These are phyloP conservation scores for Zoanthus solanderi DNA, from an alignment of 92 coral and sea anemone species.

Conservation along the genomic window DNA sequence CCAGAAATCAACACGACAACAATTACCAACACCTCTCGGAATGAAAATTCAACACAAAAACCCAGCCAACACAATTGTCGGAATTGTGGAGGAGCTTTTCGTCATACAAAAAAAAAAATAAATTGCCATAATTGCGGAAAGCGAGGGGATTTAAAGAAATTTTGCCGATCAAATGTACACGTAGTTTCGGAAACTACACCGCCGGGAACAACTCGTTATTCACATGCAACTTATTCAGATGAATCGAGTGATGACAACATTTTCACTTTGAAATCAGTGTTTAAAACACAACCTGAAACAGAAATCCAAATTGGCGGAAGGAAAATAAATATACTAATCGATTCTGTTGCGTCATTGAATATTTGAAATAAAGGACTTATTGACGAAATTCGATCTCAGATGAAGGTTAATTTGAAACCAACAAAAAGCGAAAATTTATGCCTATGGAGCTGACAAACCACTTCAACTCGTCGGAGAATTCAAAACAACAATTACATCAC, in stretches of 20 bases:
- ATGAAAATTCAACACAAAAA: background rate
- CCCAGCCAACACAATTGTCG: conserved; percentile 40
- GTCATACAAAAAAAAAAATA: conserved; percentile 25
- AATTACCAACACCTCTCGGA: background rate
- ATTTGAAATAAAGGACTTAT: conserved; percentile 16
- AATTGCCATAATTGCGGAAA: conserved; percentile 41
- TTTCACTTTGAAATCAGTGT: conserved; percentile 18
- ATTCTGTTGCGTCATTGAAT: conserved; percentile 65
- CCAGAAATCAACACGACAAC: background rate
- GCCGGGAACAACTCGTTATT: background rate
- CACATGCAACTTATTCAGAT: background rate
- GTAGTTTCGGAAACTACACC: background rate
- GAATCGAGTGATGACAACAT: conserved; percentile 48
- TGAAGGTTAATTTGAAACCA: background rate
- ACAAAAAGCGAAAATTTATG: conserved; percentile 28
- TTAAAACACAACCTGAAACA: conserved; percentile 51
- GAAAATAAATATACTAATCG: conserved; percentile 45
- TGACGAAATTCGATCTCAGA: background rate
- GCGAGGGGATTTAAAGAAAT: conserved; percentile 38
- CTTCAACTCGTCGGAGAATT: conserved; percentile 50
- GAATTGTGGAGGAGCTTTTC: conserved; percentile 52
- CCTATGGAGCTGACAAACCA: conserved; percentile 54
- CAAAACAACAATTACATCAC: conserved; percentile 7
- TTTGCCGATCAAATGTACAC: background rate
- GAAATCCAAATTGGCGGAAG: conserved; percentile 8